Evolutionary conservation across 1,140 invertebrate genomes (phyloP).

Genomic region (Atta cephalotes): DNA sequence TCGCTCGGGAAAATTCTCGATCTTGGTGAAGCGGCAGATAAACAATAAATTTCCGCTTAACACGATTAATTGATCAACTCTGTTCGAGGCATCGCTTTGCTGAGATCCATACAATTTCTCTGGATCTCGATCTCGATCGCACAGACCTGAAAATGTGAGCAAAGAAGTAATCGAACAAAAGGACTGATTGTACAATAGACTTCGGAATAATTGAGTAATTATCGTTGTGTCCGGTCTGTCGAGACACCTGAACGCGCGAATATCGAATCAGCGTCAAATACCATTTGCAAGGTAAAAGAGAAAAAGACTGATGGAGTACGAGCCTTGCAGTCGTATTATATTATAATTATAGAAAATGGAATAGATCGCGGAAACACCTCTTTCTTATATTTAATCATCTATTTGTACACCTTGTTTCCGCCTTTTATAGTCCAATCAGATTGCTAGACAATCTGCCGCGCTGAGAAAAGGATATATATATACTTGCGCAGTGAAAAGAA

Average conservation of each 20-base stretch:
- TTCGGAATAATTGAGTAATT: slow-evolving; percentile 19
- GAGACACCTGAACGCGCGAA: neutral
- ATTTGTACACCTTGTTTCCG: slow-evolving; percentile 55
- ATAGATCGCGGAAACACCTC: slow-evolving; percentile 20
- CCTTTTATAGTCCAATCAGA: slow-evolving; percentile 45
- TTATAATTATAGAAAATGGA: slow-evolving; percentile 47
- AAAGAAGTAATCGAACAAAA: slow-evolving; percentile 17
- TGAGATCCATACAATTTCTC: slow-evolving; percentile 15
- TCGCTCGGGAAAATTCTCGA: slow-evolving; percentile 20
- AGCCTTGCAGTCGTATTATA: slow-evolving; percentile 53
- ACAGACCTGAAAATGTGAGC: slow-evolving; percentile 53
- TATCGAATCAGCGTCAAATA: slow-evolving; percentile 16
- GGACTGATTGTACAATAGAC: neutral
- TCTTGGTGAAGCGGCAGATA: slow-evolving; percentile 29
- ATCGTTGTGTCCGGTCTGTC: slow-evolving; percentile 36
- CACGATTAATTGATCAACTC: slow-evolving; percentile 33
- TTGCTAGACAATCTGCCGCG: slow-evolving; percentile 50
- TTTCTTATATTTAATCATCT: slow-evolving; percentile 49
- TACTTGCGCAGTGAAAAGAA: neutral
- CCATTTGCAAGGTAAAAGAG: slow-evolving; percentile 32
- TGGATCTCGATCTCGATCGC: slow-evolving; percentile 65
- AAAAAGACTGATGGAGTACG: slow-evolving; percentile 63
- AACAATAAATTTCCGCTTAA: slow-evolving; percentile 5
- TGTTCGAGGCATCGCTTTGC: slow-evolving; percentile 7
- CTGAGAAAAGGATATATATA: slow-evolving; percentile 34